phyloP scores from a whole-genome alignment of 2,797 vertebrate genomes.

The Chloroceryle amazona region DNA sequence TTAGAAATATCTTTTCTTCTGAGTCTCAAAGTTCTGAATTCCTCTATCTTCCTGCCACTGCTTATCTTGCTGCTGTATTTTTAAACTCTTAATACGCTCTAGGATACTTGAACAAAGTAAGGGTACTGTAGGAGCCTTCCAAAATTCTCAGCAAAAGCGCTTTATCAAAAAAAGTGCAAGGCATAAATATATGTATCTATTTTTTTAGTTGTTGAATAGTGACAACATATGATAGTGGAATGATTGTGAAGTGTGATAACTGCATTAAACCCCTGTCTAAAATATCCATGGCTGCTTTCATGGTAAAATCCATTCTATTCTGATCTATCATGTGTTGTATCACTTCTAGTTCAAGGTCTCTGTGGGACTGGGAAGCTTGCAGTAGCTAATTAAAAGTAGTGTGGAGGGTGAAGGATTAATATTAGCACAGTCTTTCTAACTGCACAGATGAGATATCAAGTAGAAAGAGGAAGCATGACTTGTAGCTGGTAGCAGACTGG shows the following conservation, averaged over 20 bases:
- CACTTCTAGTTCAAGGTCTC: not conserved
- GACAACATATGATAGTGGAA: not conserved
- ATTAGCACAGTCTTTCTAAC: not conserved
- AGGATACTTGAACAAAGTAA: constrained; percentile 45
- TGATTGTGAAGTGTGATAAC: not conserved
- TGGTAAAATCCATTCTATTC: not conserved
- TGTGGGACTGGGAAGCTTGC: not conserved
- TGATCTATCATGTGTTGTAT: not conserved
- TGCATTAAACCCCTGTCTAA: not conserved
- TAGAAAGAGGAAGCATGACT: not conserved
- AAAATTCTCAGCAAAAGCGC: constrained; percentile 13
- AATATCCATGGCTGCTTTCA: not conserved
- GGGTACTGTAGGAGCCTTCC: constrained; percentile 4
- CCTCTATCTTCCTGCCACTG: constrained; percentile 69
- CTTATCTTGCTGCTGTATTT: constrained; percentile 72
- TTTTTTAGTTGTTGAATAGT: not conserved
- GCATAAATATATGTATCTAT: not conserved
- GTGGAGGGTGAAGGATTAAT: not conserved
- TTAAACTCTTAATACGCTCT: constrained; percentile 47
- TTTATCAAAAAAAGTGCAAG: constrained; percentile 42
- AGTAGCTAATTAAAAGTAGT: not conserved
- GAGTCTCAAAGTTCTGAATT: constrained; percentile 75
- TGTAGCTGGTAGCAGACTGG: not conserved
- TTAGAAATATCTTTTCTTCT: constrained; percentile 74
- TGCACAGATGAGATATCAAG: not conserved